Evolutionary conservation across 2,113 vertebrate genomes (phyloP), one percentile per base, ranked within the genome.

Genomic region (Cottus gobio): DNA sequence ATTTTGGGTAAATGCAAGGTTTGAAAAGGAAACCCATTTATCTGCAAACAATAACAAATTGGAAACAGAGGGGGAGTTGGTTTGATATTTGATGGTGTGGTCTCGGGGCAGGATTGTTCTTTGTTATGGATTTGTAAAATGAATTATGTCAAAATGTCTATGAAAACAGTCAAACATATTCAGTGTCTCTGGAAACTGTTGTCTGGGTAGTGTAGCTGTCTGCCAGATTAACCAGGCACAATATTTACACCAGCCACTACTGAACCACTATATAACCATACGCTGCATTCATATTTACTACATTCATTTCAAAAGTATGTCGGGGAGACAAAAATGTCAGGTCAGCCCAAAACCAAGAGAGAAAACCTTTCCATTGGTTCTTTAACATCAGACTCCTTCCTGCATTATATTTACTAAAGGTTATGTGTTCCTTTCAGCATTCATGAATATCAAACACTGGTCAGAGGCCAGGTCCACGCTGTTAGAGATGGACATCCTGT

Each of bases 41-140:
- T 91, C 75, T 81, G 44, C 18, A 20, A 87, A 87, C 87, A 92
- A 88, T 62, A 87, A 87, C 80, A 85, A 91, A 91, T 82, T 85
- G 80, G 68, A 90, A 90, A 67, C 87, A 90, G 81, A 80, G 80
- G 52, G 50, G 66, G 54, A 60, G 67, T 36, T 48, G 77, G 79
- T 80, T 72, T 82, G 57, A 78, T 58, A 42, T 58, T 79, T 80
- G 83, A 89, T 86, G 86, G 81, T 86, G 83, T 86, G 88, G 90
- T 80, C 36, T 83, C 13, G 1, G 18, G 28, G 70, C 28, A 68
- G 64, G 67, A 71, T 75, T 70, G 73, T 57, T 85, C 69, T 87
- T 83, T 86, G 72, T 85, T 76, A 57, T 74, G 54, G 13, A 65
- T 75, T 85, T 87, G 75, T 82, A 66, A 75, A 78, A 82, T 56